Base-by-base conservation (phyloP, 1,140 invertebrate genomes). In the Lepidostoma basale region DNA sequence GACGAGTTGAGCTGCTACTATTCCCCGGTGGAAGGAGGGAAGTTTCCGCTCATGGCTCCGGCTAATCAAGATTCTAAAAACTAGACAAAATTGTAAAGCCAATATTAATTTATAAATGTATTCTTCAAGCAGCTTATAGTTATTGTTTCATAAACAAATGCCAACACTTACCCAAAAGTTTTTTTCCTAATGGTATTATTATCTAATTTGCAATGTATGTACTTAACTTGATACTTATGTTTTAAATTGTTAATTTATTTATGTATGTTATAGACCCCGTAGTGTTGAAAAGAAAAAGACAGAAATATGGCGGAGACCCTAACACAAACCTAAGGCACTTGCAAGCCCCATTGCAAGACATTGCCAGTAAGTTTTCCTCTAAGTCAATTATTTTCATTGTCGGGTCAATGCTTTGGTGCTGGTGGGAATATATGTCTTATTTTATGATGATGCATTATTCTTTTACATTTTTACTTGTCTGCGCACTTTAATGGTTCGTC, bases 1-100 rank as follows among this genome's bases (percentile, higher is more conserved):
- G 92, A 94, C 74, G 93, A 95, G 75, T 88, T 89, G 75, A 93
- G 91, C 22, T 91, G 89, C 77, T 94, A 93, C 77, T 94, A 94
- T 76, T 91, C 91, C 33, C 88, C 91, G 1, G 89, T 94, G 8
- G 92, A 94, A 77, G 90, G 88, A 16, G 88, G 88, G 26, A 90
- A 90, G 77, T 80, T 79, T 73, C 77, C 80, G 44, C 56, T 66
- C 14, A 65, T 64, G 20, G 56, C 72, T 3, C 63, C 64, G 20
- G 54, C 68, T 39, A 66, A 56, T 62, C 68, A 68, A 20, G 68
- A 73, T 2, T 44, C 68, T 59, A 68, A 56, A 60, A 66, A 73
- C 68, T 74, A 73, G 75, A 42, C 6, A 22, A 56, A 56, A 33
- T 36, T 0, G 10, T 36, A 36, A 9, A 36, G n/a, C n/a, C 33